Percentiles rank a stretch among this genome's conserved stretches.
Conservation (phyloP, 2,888 invertebrate genomes). For the Hydraecia micacea region DNA sequence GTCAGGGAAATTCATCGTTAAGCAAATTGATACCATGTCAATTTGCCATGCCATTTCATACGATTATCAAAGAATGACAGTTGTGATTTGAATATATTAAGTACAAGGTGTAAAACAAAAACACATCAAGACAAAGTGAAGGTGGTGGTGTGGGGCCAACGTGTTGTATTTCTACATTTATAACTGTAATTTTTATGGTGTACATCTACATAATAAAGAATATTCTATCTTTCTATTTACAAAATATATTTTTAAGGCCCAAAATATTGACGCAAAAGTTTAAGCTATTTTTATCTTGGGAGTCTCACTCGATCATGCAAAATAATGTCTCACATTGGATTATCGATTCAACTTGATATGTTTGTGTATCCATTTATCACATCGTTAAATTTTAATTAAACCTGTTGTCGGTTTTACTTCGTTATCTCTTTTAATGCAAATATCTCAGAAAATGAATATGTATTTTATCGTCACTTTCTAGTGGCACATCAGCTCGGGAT, state of each 20-base stretch:
- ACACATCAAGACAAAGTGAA: too few relatives aligned
- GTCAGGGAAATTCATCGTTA: neutral
- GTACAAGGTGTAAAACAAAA: too few relatives aligned
- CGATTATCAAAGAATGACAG: neutral
- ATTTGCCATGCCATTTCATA: neutral
- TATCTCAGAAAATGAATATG: conserved; percentile 34
- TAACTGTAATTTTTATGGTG: too few relatives aligned
- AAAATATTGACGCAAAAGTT: neutral
- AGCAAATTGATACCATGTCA: neutral
- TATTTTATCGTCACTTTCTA: conserved; percentile 1
- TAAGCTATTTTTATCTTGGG: neutral
- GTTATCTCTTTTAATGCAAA: conserved; percentile 20
- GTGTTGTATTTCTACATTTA: too few relatives aligned
- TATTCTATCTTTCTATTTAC: too few relatives aligned
- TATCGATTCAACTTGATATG: conserved; percentile 24
- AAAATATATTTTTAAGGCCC: neutral
- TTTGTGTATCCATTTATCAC: conserved; percentile 42
- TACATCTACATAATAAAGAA: too few relatives aligned
- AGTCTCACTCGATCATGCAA: neutral
- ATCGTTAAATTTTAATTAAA: conserved; percentile 32
- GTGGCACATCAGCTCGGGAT: neutral
- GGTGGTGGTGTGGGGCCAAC: too few relatives aligned
- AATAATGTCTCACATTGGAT: conserved; percentile 4
- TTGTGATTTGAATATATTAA: neutral
- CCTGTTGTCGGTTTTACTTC: conserved; percentile 8